Percentiles rank a stretch among this genome's conserved stretches.
Conservation (phyloP, 2,888 invertebrate species). For the Craniophora ligustri region DNA sequence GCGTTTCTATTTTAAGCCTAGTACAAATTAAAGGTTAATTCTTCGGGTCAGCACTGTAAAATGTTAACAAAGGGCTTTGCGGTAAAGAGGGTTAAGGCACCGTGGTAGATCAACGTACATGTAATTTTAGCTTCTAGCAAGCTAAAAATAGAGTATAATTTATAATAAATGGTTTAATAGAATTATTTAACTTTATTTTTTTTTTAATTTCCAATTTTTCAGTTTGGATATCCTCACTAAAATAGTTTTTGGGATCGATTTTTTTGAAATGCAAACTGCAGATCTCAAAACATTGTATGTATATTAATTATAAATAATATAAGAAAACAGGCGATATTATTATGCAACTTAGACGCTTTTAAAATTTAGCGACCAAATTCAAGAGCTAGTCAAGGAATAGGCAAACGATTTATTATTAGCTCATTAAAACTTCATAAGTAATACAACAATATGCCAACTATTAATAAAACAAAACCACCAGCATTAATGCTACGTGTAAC, state of each 20-base stretch:
- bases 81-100: slow-evolving; percentile 30
- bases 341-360: too few species aligned
- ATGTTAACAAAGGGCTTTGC: slow-evolving; percentile 22
- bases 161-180: not conserved
- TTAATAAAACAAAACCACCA: not conserved
- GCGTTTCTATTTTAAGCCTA: slow-evolving; percentile 29
- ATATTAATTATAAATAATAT: too few species aligned
- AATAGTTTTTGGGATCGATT: too few species aligned
- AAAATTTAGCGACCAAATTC: too few species aligned
- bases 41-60: slow-evolving; percentile 19
- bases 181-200: not conserved
- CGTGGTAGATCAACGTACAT: slow-evolving; percentile 17
- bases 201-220: not conserved
- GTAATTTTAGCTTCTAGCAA: slow-evolving; percentile 20
- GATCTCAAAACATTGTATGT: too few species aligned
- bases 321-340: too few species aligned
- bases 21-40: slow-evolving; percentile 38
- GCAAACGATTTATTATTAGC: too few species aligned
- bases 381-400: too few species aligned
- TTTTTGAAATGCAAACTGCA: too few species aligned
- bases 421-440: not conserved
- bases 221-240: too few species aligned
- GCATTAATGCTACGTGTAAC: too few species aligned
- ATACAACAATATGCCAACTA: not conserved
- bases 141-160: not conserved